Evolutionary conservation across 2,888 invertebrate genomes (phyloP), one percentile per base, ranked within the genome.

Genomic region (Augochlorella aurata): DNA sequence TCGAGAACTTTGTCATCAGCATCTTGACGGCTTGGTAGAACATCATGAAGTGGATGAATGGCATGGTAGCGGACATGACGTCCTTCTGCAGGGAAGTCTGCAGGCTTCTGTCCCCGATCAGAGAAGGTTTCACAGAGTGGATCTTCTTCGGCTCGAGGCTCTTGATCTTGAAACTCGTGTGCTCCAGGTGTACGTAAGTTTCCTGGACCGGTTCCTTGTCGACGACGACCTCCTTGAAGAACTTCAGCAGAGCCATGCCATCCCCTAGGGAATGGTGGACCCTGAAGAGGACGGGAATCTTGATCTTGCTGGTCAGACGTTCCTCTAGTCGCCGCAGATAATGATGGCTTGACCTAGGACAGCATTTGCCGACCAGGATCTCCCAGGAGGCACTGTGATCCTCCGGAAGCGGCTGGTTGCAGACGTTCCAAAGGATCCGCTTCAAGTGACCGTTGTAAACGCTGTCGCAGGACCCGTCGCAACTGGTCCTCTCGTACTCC

Each of bases 241-340:
- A 91, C 75, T 94, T 93, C 58, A 95, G 90, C 14, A 95, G 89
- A 7, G 95, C 94, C 0, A 94, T 94, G 1, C 95, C 95, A 86
- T 95, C 95, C 1, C 95, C 95, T 0, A 95, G 89, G 8, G 95
- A 93, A 90, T 95, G 95, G 89, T 95, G 95, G 74, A 95, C 93
- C 79, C 95, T 94, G 84, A 95, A 94, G 77, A 95, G 89, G 50
- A 95, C 91, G 1, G 94, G 94, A 65, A 91, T 93, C 91, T 78
- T 93, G 86, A 49, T 90, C 87, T 80, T 87, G 83, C 80, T 85
- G 72, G 29, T 86, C 67, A 63, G 49, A 12, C 67, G 68, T 77
- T 88, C 89, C 89, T 84, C 86, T 89, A 69, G 76, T 74, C 75
- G 92, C 81, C 83, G 77, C 14, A 89, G 72, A 29, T 77, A 71